Percentiles rank a stretch among this genome's conserved stretches.
phyloP scores from a whole-genome alignment of 1,140 invertebrate genomes.

The Papilio glaucus region DNA sequence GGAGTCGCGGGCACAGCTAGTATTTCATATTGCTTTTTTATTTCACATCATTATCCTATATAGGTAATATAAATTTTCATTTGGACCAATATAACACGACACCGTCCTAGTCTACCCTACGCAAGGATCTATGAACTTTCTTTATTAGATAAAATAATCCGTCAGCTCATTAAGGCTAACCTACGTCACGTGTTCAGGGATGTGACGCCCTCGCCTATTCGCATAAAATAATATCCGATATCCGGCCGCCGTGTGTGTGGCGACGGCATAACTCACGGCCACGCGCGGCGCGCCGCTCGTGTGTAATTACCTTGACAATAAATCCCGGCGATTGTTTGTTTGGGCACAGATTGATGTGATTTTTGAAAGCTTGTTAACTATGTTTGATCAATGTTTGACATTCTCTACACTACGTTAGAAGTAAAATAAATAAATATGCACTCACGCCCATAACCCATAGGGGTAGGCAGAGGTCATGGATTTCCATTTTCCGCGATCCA shows the following conservation, averaged over 20 bases:
- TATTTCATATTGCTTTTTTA: too few relatives aligned
- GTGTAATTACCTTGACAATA: slow-evolving; percentile 37
- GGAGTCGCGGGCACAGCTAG: too few relatives aligned
- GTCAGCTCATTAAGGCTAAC: slow-evolving; percentile 31
- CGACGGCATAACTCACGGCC: slow-evolving; percentile 21
- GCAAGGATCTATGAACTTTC: slow-evolving; percentile 18
- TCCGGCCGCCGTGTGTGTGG: slow-evolving; percentile 9
- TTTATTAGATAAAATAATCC: slow-evolving; percentile 37
- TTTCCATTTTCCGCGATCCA: too few relatives aligned
- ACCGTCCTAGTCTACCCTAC: not conserved
- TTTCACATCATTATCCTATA: too few relatives aligned
- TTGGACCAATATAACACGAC: not conserved
- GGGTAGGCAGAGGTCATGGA: too few relatives aligned
- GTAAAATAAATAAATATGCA: too few relatives aligned
- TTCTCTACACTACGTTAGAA: slow-evolving; percentile 13
- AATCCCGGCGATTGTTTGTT: slow-evolving; percentile 28
- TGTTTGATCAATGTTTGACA: slow-evolving; percentile 30
- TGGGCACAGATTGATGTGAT: slow-evolving; percentile 36
- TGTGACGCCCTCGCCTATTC: slow-evolving; percentile 6
- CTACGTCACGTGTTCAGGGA: slow-evolving; percentile 32
- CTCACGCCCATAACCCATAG: not conserved
- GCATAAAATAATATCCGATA: slow-evolving; percentile 35
- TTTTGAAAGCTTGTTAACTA: slow-evolving; percentile 31
- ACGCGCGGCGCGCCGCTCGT: not conserved
- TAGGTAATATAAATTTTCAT: slow-evolving; percentile 12